Conservation (phyloP, 2,797 vertebrate genomes). For the Bovichtus diacanthus region DNA sequence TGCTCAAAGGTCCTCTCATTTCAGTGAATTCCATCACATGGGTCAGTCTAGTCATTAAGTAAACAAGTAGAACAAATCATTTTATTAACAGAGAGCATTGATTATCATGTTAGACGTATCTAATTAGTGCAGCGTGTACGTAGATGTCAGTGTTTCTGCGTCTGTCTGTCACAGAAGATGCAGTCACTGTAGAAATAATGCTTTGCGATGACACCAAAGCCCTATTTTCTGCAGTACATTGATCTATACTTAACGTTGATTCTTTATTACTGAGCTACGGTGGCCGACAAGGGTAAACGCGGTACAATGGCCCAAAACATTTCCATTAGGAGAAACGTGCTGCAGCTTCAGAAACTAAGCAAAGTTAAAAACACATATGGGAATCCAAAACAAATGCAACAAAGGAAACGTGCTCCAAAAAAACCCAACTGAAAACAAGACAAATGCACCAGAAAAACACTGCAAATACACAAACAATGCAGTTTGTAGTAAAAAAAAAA, state of each 20-base stretch:
- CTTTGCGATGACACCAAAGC: conserved; percentile 29
- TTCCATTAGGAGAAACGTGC: too few species aligned
- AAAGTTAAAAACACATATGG: too few species aligned
- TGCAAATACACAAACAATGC: too few species aligned
- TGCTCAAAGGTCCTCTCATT: conserved; percentile 5
- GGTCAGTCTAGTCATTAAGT: conserved; percentile 23
- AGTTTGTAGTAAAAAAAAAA: too few species aligned
- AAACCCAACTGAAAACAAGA: too few species aligned
- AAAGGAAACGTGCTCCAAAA: too few species aligned
- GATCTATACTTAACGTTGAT: conserved; percentile 55
- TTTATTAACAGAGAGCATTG: conserved; percentile 17
- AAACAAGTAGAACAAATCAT: conserved; percentile 43
- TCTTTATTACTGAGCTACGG: conserved; percentile 28
- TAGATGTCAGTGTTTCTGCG: conserved; percentile 16
- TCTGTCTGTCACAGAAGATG: conserved; percentile 18
- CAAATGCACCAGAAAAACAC: too few species aligned
- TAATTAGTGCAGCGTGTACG: conserved; percentile 32
- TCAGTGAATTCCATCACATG: conserved; percentile 26
- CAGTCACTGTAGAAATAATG: conserved; percentile 35
- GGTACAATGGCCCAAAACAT: too few species aligned
- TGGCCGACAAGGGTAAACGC: too few species aligned
- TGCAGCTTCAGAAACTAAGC: too few species aligned
- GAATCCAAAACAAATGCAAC: too few species aligned
- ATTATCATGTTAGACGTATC: conserved; percentile 31
- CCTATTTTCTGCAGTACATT: conserved; percentile 38